phyloP scores from a whole-genome alignment of 2,888 invertebrate genomes.

The Hyles lineata region DNA sequence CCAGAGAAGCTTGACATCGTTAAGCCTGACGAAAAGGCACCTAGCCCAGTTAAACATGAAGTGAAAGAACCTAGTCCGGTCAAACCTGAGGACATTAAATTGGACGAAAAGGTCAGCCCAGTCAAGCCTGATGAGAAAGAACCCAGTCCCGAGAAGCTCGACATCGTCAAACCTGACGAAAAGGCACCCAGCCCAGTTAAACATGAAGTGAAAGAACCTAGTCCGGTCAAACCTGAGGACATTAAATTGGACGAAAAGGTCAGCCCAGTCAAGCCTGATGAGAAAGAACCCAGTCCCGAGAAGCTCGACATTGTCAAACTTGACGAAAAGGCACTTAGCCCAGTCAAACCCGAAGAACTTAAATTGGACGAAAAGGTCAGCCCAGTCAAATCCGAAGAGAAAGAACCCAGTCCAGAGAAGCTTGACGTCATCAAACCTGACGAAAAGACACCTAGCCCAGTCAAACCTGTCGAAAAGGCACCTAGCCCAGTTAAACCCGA shows the following conservation, averaged over 20 bases:
- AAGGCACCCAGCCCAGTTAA: too few species aligned
- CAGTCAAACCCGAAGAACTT: background rate
- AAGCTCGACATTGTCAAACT: background rate
- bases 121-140: slow-evolving; percentile 31
- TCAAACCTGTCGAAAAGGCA: too few species aligned
- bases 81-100: slow-evolving; percentile 8
- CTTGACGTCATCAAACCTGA: background rate
- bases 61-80: slow-evolving; percentile 24
- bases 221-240: too few species aligned
- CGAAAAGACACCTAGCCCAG: slow-evolving; percentile 14
- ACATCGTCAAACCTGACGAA: too few species aligned
- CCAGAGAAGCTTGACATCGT: background rate
- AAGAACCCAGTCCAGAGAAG: slow-evolving; percentile 25
- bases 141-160: too few species aligned
- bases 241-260: too few species aligned
- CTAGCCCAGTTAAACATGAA: slow-evolving; percentile 10
- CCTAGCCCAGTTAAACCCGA: too few species aligned
- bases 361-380: slow-evolving; percentile 29
- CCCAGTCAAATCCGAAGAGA: slow-evolving; percentile 26
- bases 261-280: too few species aligned
- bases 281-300: background rate
- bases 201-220: too few species aligned
- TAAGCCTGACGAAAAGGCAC: slow-evolving; percentile 25
- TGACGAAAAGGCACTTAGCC: background rate
- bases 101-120: too few species aligned